Base-by-base conservation (phyloP, 2,797 vertebrate genomes). In the Falco cherrug region DNA sequence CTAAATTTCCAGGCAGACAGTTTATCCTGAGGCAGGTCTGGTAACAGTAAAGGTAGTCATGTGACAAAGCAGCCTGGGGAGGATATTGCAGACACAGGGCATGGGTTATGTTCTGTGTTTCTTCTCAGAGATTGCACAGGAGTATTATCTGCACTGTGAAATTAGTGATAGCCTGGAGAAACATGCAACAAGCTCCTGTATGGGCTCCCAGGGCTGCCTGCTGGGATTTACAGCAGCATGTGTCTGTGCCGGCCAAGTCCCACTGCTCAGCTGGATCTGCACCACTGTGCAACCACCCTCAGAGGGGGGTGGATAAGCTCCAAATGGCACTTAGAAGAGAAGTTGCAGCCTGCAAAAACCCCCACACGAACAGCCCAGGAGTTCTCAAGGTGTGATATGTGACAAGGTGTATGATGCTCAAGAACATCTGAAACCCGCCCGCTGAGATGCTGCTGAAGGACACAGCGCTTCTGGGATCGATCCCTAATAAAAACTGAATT, bases 261-360 rank as follows among this genome's bases (percentile, higher is more conserved):
- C 3, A 29, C 11, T 0, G 4, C 57, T 70, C 9, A 2, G 16
- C 43, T 35, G 78, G 65, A 7, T 65, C 78, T 60, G 25, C 39
- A 57, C 6, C 17, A 15, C 54, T 24, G 2, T 0, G 10, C 13
- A 24, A 10, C 0, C 5, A 6, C 25, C 29, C 14, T n/a, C 6
- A 0, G 0, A 50, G 67, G 6, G 11, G 8, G 6, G 1, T 1
- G 71, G 56, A 51, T 8, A 10, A 65, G 24, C 5, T 87, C 68
- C 68, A 73, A 61, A 37, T 37, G 2, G 13, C 19, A 6, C 12
- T 74, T 35, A 2, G 6, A 8, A 43, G 18, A 25, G 50, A 74
- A 74, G 39, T 41, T 39, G 10, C 70, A 71, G 31, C 21, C 60
- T 77, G 64, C 24, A 78, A 71, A 95, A 53, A 17, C 33, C 48